These are phyloP conservation scores for Megaceryle torquata DNA, from an alignment of 2,113 vertebrate species.

Conservation along the genomic window DNA sequence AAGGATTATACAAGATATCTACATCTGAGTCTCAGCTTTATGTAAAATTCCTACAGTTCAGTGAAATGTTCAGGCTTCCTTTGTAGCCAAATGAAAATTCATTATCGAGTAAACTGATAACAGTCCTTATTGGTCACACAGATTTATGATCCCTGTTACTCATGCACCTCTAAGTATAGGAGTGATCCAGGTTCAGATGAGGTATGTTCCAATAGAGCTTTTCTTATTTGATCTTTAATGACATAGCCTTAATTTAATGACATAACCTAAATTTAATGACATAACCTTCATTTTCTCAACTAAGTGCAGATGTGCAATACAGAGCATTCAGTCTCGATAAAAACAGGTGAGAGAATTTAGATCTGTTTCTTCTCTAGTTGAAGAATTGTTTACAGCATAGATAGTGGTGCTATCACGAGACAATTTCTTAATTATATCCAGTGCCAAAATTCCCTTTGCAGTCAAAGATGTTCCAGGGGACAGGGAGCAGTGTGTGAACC, in stretches of 20 bases:
- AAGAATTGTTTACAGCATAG: neutral
- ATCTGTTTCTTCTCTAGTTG: neutral
- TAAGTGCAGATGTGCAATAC: neutral
- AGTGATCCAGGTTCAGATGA: neutral
- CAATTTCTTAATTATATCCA: neutral
- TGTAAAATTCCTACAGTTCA: neutral
- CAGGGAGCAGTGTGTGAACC: neutral
- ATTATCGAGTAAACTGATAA: neutral
- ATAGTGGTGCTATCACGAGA: fast-evolving
- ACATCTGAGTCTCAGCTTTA: neutral
- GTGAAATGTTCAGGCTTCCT: neutral
- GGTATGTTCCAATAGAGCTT: neutral
- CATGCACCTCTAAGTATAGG: neutral
- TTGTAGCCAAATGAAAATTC: neutral
- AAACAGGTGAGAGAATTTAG: neutral
- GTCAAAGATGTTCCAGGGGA: neutral
- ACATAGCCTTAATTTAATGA: too few relatives aligned
- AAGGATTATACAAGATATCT: neutral
- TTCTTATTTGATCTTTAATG: neutral
- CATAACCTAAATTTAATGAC: too few relatives aligned
- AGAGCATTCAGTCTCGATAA: neutral
- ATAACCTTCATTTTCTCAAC: neutral
- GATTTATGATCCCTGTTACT: neutral
- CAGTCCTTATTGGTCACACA: neutral
- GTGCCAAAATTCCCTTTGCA: neutral